phyloP scores from a whole-genome alignment of 2,113 vertebrate genomes.

The Alces alces region DNA sequence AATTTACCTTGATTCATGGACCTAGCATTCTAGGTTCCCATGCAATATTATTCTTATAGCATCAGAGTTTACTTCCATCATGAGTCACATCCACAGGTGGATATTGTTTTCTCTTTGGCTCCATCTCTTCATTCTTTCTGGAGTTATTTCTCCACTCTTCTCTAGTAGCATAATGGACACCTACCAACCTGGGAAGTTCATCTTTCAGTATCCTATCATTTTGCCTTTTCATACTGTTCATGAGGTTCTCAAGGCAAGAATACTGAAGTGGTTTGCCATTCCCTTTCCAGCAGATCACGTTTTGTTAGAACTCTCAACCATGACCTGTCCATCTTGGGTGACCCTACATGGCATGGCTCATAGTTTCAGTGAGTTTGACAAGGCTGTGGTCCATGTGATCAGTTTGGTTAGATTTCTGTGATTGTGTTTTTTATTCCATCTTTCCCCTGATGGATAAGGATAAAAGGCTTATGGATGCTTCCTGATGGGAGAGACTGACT shows the following conservation, averaged over 20 bases:
- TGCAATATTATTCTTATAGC: background rate
- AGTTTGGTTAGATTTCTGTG: background rate
- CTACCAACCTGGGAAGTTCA: background rate
- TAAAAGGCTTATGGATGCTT: background rate
- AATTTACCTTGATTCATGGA: background rate
- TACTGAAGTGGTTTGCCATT: background rate
- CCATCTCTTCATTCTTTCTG: background rate
- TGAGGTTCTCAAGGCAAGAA: background rate
- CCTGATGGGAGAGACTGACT: background rate
- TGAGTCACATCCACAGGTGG: background rate
- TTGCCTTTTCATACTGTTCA: background rate
- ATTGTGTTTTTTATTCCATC: background rate
- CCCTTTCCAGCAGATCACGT: background rate
- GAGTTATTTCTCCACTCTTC: background rate
- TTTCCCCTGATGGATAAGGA: background rate
- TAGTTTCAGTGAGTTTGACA: background rate
- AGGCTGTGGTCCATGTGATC: background rate
- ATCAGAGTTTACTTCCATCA: background rate
- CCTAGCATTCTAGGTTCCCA: background rate
- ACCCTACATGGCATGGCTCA: background rate
- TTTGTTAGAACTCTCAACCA: background rate
- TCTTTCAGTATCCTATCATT: background rate
- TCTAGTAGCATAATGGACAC: background rate
- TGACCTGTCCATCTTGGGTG: background rate
- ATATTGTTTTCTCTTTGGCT: background rate